A percentile compares a stretch with the other conserved stretches of the same genome.
Conservation (phyloP, 2,888 invertebrate species). For the Cephus rjabovi region DNA sequence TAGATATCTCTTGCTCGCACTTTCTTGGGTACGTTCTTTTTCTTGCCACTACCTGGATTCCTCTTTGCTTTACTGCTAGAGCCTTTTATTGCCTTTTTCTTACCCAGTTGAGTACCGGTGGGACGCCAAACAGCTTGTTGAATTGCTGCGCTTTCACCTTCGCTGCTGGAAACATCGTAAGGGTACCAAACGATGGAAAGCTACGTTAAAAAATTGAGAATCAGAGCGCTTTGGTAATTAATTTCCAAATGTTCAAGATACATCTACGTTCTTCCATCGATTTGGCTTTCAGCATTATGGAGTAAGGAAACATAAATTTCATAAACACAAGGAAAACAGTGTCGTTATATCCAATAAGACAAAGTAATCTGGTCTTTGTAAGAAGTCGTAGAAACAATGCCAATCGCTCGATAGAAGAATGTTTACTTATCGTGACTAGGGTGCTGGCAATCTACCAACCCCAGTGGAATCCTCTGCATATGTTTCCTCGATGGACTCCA, state of each 20-base stretch:
- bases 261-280: slow-evolving; percentile 1
- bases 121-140: slow-evolving; percentile 64
- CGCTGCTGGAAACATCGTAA: slow-evolving; percentile 27
- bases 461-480: slow-evolving; percentile 60
- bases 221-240: slow-evolving; percentile 17
- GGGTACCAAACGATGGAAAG: slow-evolving; percentile 22
- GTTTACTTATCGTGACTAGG: neutral
- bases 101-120: slow-evolving; percentile 62
- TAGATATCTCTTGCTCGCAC: slow-evolving; percentile 35
- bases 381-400: neutral
- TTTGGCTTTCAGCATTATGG: neutral
- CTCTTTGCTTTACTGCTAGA: slow-evolving; percentile 37
- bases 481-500: slow-evolving; percentile 64
- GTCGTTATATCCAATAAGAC: neutral
- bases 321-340: neutral
- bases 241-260: slow-evolving; percentile 1
- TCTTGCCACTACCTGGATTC: slow-evolving; percentile 33
- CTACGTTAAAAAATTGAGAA: slow-evolving; percentile 21
- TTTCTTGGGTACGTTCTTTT: slow-evolving; percentile 43
- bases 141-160: slow-evolving; percentile 52
- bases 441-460: slow-evolving; percentile 39
- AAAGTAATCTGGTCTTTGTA: neutral
- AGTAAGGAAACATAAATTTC: neutral
- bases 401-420: neutral
- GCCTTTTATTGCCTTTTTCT: slow-evolving; percentile 51